Evolutionary conservation across 2,888 invertebrate genomes (phyloP).

Genomic region (Magallana nippona): DNA sequence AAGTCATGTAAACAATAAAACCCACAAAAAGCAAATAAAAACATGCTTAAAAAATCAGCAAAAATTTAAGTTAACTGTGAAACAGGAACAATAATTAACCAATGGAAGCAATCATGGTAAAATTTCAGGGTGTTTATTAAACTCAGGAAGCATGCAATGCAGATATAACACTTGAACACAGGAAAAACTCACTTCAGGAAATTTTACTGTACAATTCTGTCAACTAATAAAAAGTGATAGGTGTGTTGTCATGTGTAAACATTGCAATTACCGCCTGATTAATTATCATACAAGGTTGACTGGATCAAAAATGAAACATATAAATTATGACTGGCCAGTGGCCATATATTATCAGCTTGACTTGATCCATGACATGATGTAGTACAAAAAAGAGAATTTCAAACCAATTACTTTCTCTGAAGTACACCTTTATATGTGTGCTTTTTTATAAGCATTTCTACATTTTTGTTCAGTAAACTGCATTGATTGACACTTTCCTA

Average conservation of each 20-base stretch:
- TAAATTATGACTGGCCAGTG: constrained; percentile 12
- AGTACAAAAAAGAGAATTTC: no score
- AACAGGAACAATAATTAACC: not conserved
- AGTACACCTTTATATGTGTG: not conserved
- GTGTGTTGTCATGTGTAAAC: constrained; percentile 2
- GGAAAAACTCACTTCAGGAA: constrained; percentile 25
- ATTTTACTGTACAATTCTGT: not conserved
- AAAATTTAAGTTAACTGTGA: not conserved
- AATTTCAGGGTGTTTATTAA: not conserved
- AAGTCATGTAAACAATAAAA: no score
- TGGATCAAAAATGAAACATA: not conserved
- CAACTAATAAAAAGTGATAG: constrained; percentile 11
- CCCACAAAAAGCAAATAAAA: not conserved
- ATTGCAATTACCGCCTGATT: constrained; percentile 15
- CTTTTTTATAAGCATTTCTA: not conserved
- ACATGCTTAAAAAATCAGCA: not conserved
- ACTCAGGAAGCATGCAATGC: constrained; percentile 6
- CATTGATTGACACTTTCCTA: not conserved
- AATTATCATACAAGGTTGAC: constrained; percentile 13
- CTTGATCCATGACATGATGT: not conserved
- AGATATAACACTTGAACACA: constrained; percentile 3
- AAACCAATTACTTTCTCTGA: no score
- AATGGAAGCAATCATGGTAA: not conserved
- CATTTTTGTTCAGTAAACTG: not conserved
- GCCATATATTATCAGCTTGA: not conserved